A percentile compares a stretch with the other conserved stretches of the same genome.
These are phyloP conservation scores for Drosophila fungiperda DNA, from an alignment of 2,888 invertebrate genomes.

Conservation along the genomic window DNA sequence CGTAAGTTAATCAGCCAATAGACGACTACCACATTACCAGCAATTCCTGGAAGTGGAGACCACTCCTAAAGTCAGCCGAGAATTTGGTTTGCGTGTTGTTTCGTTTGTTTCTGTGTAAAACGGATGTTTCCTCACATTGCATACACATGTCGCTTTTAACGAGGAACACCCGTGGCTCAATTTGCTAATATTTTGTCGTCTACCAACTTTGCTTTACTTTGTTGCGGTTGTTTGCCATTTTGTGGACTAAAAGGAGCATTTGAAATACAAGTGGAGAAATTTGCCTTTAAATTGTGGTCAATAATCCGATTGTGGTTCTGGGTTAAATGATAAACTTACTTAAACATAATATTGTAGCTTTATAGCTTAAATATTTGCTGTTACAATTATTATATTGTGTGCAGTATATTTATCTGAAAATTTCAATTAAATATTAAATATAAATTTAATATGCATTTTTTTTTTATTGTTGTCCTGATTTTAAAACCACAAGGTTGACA, in stretches of 20 bases:
- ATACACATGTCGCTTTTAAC: conserved; percentile 64
- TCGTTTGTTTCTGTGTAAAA: conserved; percentile 54
- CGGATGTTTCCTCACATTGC: conserved; percentile 64
- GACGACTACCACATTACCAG: conserved; percentile 23
- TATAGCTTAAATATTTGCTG: neutral
- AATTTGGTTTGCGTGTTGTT: conserved; percentile 42
- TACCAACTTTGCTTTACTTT: neutral
- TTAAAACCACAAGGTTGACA: conserved; percentile 5
- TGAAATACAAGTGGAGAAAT: conserved; percentile 13
- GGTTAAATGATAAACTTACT: conserved; percentile 12
- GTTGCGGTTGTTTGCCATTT: conserved; percentile 30
- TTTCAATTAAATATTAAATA: neutral
- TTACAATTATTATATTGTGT: neutral
- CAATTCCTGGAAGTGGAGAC: conserved; percentile 1
- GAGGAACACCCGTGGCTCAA: conserved; percentile 21
- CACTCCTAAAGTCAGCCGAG: conserved; percentile 25
- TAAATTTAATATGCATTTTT: neutral
- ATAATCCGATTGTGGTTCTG: conserved; percentile 3
- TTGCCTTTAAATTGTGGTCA: conserved; percentile 21
- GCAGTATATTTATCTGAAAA: neutral
- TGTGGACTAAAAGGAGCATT: conserved; percentile 2
- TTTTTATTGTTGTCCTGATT: conserved; percentile 2
- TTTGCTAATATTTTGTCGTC: conserved; percentile 31
- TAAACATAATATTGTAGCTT: neutral
- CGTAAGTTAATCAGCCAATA: conserved; percentile 45